Percentiles rank a stretch among this genome's conserved stretches.
These are phyloP conservation scores for Vultur gryphus DNA, from an alignment of 2,797 vertebrate species.

Conservation along the genomic window DNA sequence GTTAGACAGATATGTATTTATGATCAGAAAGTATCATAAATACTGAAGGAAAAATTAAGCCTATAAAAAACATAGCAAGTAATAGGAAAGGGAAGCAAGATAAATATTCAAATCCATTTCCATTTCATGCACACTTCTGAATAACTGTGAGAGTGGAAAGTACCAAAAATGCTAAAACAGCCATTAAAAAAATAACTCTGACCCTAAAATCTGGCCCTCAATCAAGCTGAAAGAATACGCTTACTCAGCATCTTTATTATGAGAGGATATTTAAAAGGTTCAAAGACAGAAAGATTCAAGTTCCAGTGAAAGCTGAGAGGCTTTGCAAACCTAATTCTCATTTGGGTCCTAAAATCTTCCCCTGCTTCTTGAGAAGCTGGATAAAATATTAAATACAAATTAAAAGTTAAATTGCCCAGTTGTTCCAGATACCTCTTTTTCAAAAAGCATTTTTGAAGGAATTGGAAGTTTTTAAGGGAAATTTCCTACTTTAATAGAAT, in stretches of 20 bases:
- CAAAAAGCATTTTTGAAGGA: neutral
- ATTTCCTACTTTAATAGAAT: neutral
- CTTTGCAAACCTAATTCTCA: conserved; percentile 19
- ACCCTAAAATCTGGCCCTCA: conserved; percentile 22
- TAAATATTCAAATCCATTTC: conserved; percentile 52
- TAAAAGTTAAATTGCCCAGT: neutral
- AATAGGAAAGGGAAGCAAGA: conserved; percentile 15
- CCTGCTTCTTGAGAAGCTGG: neutral
- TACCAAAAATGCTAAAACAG: conserved; percentile 22
- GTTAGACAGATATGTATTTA: neutral
- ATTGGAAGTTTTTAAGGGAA: neutral
- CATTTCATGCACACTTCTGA: conserved; percentile 3
- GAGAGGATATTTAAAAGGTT: conserved; percentile 15
- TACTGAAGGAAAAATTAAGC: conserved; percentile 34
- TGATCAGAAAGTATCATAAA: neutral
- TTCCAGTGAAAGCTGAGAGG: neutral
- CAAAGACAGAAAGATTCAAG: neutral
- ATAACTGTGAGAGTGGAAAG: neutral
- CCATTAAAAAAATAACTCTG: conserved; percentile 25
- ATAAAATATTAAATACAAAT: neutral
- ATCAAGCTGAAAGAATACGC: neutral
- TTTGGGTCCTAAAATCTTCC: neutral
- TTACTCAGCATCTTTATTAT: conserved; percentile 26
- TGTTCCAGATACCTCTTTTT: neutral
- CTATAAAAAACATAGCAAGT: conserved; percentile 27